Evolutionary conservation across 2,113 vertebrate species (phyloP), one percentile per base, ranked within the genome.

Genomic region (Thryonomys swinderianus): DNA sequence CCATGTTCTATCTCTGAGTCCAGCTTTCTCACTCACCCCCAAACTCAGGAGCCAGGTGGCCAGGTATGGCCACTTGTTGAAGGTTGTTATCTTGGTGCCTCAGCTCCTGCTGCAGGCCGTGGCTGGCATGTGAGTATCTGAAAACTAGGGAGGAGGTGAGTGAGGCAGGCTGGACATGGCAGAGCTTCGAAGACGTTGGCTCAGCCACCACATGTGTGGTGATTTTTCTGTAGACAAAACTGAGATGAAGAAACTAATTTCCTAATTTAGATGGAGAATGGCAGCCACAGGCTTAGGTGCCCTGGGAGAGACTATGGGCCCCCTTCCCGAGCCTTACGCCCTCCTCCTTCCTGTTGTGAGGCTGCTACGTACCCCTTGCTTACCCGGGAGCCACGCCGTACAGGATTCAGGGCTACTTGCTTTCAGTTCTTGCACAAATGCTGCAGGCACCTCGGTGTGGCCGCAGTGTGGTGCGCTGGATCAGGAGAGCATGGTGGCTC

Each of bases 31-130:
- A 25, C 55, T 62, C 1, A 25, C 18, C 53, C 64, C 48, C 12
- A 48, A 69, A 48, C 25, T 5, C 64, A 8, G 73, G 48, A 13
- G 11, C 40, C 16, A 5, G 12, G 5, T 3, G 17, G 61, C 37
- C 23, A 1, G 8, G 34, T 71, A 10, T 0, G 10, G 48, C 53
- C 14, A 0, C 30, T 14, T 23, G 25, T 48, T 34, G 21, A 10
- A 21, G 61, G 76, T 61, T 17, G 7, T 32, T 45, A 32, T 34
- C 18, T 20, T 18, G 2, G 5, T 42, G 53, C 27, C 1, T 34
- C 64, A 2, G 11, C 11, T 20, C 37, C 32, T 13, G 51, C n/a
- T 18, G 34, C 37, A 32, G 40, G 16, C 5, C 1, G 4, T n/a
- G 76, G 20, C 11, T 11, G 9, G 12, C 30, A 9, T 13, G 16